Evolutionary conservation across 2,888 invertebrate species (phyloP), one percentile per base, ranked within the genome.

Genomic region (Megastigmus dorsalis): DNA sequence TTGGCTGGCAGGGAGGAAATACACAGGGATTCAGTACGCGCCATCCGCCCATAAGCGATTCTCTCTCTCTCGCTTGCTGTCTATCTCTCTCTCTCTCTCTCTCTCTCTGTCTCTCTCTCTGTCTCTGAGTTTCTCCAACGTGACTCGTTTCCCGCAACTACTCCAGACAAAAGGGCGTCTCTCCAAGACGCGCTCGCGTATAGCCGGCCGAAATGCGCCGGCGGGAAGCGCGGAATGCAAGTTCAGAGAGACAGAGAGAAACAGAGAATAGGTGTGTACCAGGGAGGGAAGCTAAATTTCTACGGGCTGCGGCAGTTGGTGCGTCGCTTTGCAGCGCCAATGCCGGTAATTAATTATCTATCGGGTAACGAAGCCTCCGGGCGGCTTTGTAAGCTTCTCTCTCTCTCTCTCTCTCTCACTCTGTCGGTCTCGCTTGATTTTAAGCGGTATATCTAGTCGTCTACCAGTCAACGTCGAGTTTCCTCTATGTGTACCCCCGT

Each of bases 271-370:
- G 6, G 23, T 59, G 23, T n/a, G 28, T 13, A 7, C 7, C 41
- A 59, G 41, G n/a, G n/a, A 28, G 15, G 1, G 52, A 15, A 28
- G 28, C n/a, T 9, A 26, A 36, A 36, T 18, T 18, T 45, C 15
- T 9, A 18, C 3, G 18, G 45, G 15, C 15, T 9, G 9, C 3
- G 18, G 45, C 26, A 26, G 7, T 52, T 30, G 28, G 15, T 52
- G 57, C 57, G 38, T 57, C 38, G 57, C 38, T 57, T 57, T 65
- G 36, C 41, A 52, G 6, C 38, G 41, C 48, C 50, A 66, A 74
- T 70, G 52, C 69, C 28, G 18, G 69, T 80, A 82, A 82, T 82
- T 80, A 79, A 77, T 79, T 77, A 81, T 80, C 79, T 74, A 74
- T 74, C 63, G 72, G 65, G 68, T 68, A 67, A 74, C 69, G 71